Conservation (phyloP, 37 sponge, comb jelly and placozoan genomes). For the Tethya wilhelma region DNA sequence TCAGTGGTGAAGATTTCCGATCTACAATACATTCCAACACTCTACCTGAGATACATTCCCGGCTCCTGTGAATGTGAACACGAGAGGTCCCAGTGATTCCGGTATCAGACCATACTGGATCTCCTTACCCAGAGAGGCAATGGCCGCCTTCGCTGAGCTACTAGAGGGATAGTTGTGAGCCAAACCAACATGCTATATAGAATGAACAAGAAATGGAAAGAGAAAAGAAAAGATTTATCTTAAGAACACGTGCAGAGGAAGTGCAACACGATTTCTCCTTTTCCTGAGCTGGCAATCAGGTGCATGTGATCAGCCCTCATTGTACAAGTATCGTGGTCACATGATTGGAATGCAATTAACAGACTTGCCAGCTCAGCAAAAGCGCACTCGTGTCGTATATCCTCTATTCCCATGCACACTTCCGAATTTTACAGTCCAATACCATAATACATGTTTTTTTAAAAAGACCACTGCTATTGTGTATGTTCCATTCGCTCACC, state of each 20-base stretch:
- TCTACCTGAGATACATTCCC: conserved; percentile 95
- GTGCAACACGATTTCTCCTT: not conserved
- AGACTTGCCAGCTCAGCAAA: too few species aligned
- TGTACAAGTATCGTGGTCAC: not conserved
- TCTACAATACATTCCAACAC: too few species aligned
- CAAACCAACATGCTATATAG: conserved; percentile 76
- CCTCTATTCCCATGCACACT: too few species aligned
- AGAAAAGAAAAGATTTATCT: not conserved
- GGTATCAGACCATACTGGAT: conserved; percentile 79
- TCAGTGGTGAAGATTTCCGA: too few species aligned
- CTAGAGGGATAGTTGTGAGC: conserved; percentile 92
- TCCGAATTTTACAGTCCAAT: too few species aligned
- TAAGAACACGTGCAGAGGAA: too few species aligned
- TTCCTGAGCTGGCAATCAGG: not conserved
- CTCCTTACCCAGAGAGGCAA: conserved; percentile 75
- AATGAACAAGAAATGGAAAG: not conserved
- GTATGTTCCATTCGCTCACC: too few species aligned
- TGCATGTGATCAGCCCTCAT: not conserved
- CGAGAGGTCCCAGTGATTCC: conserved; percentile 73
- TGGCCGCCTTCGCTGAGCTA: conserved; percentile 82
- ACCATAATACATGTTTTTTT: too few species aligned
- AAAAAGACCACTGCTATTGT: too few species aligned
- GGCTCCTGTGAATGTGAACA: conserved; percentile 93
- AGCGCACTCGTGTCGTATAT: too few species aligned
- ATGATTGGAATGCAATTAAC: too few species aligned